Conservation (phyloP, 2,797 vertebrate species). For the Podarcis lilfordi region DNA sequence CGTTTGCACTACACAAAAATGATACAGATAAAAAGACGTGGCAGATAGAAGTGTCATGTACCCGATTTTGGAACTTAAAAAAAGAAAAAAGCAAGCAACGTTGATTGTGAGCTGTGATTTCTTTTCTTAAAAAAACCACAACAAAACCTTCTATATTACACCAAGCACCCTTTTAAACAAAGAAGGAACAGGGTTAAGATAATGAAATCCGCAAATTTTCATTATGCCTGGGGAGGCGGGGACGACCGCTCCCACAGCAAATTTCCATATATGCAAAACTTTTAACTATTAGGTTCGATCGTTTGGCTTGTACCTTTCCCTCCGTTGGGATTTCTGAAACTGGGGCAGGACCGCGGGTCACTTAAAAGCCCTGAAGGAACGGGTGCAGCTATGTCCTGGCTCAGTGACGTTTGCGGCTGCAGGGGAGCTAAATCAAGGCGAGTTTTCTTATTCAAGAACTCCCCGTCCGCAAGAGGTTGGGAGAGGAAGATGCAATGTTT, state of each 20-base stretch:
- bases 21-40: conserved; percentile 3
- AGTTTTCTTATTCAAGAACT: not conserved
- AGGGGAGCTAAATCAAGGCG: not conserved
- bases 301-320: not conserved
- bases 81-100: accelerated
- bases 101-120: not conserved
- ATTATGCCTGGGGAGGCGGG: not conserved
- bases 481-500: not conserved
- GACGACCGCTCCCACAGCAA: not conserved
- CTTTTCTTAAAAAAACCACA: not conserved
- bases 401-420: not conserved
- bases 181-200: not conserved
- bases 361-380: not conserved
- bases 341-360: not conserved
- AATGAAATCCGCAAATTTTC: not conserved
- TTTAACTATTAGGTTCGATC: not conserved
- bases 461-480: conserved; percentile 2
- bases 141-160: not conserved
- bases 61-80: not conserved
- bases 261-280: not conserved
- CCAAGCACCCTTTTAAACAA: not conserved
- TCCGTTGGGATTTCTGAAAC: not conserved
- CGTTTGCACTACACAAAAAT: not conserved
- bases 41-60: not conserved
- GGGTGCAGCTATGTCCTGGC: not conserved